Evolutionary conservation across 2,888 invertebrate species (phyloP), one percentile per base, ranked within the genome.

Genomic region (Brenthis ino): DNA sequence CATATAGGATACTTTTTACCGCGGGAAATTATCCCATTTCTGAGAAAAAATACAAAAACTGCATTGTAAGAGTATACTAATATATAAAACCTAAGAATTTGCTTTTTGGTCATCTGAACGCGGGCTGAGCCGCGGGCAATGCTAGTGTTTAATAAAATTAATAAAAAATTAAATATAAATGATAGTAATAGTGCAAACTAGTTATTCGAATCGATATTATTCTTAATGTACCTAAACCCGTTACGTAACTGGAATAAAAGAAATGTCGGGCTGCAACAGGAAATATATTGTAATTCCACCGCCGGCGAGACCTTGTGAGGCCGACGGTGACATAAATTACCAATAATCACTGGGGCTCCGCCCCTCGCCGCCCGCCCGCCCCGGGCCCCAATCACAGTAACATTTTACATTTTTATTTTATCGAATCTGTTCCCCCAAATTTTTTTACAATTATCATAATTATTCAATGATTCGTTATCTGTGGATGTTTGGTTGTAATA

Each of bases 381-480:
- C 77, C 72, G 69, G 75, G 77, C 74, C 68, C 70, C 74, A 67
- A 79, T 81, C 82, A 75, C 76, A 77, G 76, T 77, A 76, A 69
- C 68, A 65, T 73, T 75, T 77, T 54, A 54, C 63, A 63, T 54
- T 77, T 75, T 75, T 75, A 82, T 82, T 85, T 81, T 83, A 84
- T 83, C 79, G 80, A 80, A 80, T 79, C 79, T 75, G 77, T 77
- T 77, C 80, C 78, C 76, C 81, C 80, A 82, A 85, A 43, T 82
- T 80, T 86, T 84, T 82, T 75, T 53, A 77, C 81, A 85, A 88
- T 88, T 88, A 88, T 82, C 87, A 88, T 89, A 89, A 88, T 89
- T 86, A 88, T 88, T 88, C 86, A 88, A 88, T 87, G 87, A 82
- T 76, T 82, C 87, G 85, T 85, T 83, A 83, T 84, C 82, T 80